Evolutionary conservation across 2,113 vertebrate species (phyloP).

Genomic region (Fregetta grallaria): DNA sequence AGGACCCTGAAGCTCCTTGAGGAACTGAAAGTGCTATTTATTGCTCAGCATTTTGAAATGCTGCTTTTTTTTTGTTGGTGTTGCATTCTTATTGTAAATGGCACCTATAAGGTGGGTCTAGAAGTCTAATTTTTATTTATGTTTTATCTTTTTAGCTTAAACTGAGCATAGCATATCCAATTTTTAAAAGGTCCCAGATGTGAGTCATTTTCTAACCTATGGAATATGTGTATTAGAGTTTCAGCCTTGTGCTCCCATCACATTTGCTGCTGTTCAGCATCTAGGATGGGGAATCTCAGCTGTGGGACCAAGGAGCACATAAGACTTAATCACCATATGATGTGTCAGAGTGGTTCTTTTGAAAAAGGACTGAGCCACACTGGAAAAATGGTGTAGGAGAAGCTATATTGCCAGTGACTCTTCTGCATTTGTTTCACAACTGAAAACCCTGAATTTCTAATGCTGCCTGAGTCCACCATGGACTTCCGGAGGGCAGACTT

Average conservation of each 20-base stretch:
- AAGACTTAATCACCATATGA: background rate
- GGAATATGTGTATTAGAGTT: background rate
- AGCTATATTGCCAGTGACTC: background rate
- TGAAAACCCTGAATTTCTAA: background rate
- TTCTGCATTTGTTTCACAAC: background rate
- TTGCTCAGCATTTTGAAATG: background rate
- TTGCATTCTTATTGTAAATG: background rate
- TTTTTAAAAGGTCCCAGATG: background rate
- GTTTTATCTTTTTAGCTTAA: background rate
- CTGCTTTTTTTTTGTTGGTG: background rate
- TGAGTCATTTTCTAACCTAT: background rate
- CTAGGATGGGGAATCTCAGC: background rate
- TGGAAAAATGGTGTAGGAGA: background rate
- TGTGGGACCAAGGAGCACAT: background rate
- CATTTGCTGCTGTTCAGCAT: background rate
- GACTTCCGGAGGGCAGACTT: too few relatives aligned
- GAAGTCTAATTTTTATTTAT: background rate
- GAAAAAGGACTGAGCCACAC: background rate
- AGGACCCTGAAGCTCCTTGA: background rate
- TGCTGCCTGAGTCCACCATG: background rate
- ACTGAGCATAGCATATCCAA: background rate
- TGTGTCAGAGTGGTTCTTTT: background rate
- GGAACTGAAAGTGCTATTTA: background rate
- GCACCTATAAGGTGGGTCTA: background rate
- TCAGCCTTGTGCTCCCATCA: background rate